Evolutionary conservation across 53 echinoderm and acorn worm genomes (phyloP), one percentile per base, ranked within the genome.

Genomic region (Henricia sp.): DNA sequence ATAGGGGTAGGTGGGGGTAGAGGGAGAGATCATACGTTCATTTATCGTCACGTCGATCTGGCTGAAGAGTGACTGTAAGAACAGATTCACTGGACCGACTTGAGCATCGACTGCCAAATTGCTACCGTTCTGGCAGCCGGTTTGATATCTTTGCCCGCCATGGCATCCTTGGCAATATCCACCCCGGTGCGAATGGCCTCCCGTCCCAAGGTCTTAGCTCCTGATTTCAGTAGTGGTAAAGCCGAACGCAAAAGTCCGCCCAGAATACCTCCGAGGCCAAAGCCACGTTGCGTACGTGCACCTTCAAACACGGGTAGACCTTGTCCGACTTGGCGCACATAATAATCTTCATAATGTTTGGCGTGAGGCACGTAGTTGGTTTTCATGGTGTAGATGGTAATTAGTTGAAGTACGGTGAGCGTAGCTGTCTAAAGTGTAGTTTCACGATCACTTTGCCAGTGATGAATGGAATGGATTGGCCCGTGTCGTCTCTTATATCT

Each of bases 61-160:
- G n/a, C n/a, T n/a, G n/a, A n/a, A n/a, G n/a, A n/a, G n/a, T n/a
- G n/a, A n/a, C n/a, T n/a, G n/a, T n/a, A n/a, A n/a, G n/a, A n/a
- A n/a, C n/a, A n/a, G n/a, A n/a, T n/a, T n/a, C n/a, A n/a, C n/a
- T n/a, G n/a, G n/a, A n/a, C n/a, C n/a, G n/a, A n/a, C n/a, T n/a
- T n/a, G n/a, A n/a, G n/a, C n/a, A n/a, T n/a, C n/a, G n/a, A n/a
- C n/a, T n/a, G n/a, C n/a, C 17, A 83, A 73, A 17, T 39, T 39
- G 35, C 63, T 57, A 41, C n/a, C n/a, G 41, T 6, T 23, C 63
- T 43, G 3, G 80, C 80, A 8, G 80, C 60, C n/a, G 30, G 23
- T 36, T 62, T 82, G 1, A 82, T 19, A 44, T 50, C 51, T 37
- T 82, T 46, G 0, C 82, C 82, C 6, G 29, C 52, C 24, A 82